These are phyloP conservation scores for Cyclura pinguis DNA, from an alignment of 2,797 vertebrate genomes.

Conservation along the genomic window DNA sequence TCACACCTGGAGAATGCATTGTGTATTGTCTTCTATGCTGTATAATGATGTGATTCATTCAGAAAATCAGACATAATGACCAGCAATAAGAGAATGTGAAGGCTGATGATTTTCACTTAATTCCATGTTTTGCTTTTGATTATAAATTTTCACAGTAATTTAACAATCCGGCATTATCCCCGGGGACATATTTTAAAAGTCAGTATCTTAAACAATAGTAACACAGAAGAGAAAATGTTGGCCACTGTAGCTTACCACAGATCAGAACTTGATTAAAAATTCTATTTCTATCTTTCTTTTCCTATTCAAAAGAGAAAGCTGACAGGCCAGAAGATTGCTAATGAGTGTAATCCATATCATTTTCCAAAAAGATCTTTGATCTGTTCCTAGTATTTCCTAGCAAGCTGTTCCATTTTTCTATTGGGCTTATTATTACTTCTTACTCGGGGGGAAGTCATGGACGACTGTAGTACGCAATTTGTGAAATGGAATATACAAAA, in stretches of 20 bases:
- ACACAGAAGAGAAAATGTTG: neutral
- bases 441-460: too few species aligned
- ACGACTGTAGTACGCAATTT: too few species aligned
- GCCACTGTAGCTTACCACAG: neutral
- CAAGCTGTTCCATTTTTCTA: neutral
- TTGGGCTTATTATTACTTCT: too few species aligned
- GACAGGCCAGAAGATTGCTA: neutral
- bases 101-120: neutral
- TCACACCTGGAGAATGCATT: neutral
- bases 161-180: neutral
- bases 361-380: constrained; percentile 10
- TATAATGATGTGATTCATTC: neutral
- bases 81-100: neutral
- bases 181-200: neutral
- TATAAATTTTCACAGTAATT: neutral
- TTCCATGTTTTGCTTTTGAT: neutral
- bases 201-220: neutral
- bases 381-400: neutral
- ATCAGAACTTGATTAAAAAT: neutral
- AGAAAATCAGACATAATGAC: neutral
- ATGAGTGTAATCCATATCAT: neutral
- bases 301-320: neutral
- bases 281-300: neutral
- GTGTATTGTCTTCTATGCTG: neutral
- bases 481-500: too few species aligned